Evolutionary conservation across 2,113 vertebrate genomes (phyloP), one percentile per base, ranked within the genome.

Genomic region (Trogon melanurus): DNA sequence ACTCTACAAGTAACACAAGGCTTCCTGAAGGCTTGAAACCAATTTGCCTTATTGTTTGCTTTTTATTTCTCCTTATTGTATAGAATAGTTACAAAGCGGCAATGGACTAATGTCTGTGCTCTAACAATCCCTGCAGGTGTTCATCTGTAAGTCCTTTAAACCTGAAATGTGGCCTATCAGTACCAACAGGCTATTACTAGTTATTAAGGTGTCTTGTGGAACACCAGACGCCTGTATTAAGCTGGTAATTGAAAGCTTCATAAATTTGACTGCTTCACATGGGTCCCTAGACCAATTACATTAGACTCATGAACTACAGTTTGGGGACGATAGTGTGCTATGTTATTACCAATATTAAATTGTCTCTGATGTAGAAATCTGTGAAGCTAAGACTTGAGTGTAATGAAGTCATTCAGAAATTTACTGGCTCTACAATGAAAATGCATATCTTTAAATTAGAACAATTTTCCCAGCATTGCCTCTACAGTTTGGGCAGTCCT

Each of bases 131-230:
- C 13, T 25, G 32, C 79, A 95, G 85, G 75, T 86, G 53, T 65
- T 89, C n/a, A 22, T 79, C 69, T 85, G 45, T 81, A 48, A 92
- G 64, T 36, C 45, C 80, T 91, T 82, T 76, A 79, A 83, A 85
- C 11, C 57, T 47, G 47, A 73, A 88, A 58, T 21, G 54, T 88
- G 44, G 66, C 38, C 0, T 62, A 73, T 69, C 74, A 70, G 50
- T 51, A 36, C 74, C 34, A 64, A 54, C 50, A 88, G 41, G 58
- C 47, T 94, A 70, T 83, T 91, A 72, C 45, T 78, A 57, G 53
- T 91, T 85, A 79, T 85, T 86, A 82, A 65, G 56, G 54, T 85
- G 95, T 96, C 85, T 76, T 61, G 61, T 91, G 84, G 87, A 95
- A 89, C 85, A 83, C 80, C 67, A 67, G 72, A 84, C 60, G 56